Evolutionary conservation across 2,797 vertebrate species (phyloP).

Genomic region (Ataeniobius toweri): DNA sequence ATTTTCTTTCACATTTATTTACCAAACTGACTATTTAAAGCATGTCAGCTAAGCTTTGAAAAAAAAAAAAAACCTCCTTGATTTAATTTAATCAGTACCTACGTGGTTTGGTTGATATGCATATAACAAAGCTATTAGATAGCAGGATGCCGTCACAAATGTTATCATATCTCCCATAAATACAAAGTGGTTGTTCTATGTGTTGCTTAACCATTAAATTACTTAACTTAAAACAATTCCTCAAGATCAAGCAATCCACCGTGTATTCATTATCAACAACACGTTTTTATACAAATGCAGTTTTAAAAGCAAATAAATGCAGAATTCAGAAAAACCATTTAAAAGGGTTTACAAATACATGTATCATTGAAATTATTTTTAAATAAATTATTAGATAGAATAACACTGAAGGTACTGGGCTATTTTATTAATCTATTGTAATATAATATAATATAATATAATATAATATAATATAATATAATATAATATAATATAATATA

Average conservation of each 20-base stretch:
- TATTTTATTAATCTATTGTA: too few species aligned
- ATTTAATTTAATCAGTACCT: neutral
- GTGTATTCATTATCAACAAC: neutral
- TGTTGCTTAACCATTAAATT: neutral
- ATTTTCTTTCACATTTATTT: slow-evolving; percentile 34
- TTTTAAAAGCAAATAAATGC: too few species aligned
- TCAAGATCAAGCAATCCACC: neutral
- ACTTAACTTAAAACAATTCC: neutral
- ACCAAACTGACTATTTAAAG: slow-evolving; percentile 4
- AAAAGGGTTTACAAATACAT: too few species aligned
- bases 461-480: too few species aligned
- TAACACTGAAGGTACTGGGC: too few species aligned
- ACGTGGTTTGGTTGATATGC: neutral
- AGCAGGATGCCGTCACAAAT: neutral
- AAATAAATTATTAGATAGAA: too few species aligned
- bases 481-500: too few species aligned
- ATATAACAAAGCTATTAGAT: neutral
- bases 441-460: too few species aligned
- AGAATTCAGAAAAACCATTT: too few species aligned
- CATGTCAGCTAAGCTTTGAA: neutral
- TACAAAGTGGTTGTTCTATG: neutral
- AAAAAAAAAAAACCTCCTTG: neutral
- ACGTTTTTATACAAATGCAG: too few species aligned
- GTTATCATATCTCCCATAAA: neutral
- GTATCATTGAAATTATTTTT: too few species aligned